Percentiles rank a stretch among this genome's conserved stretches.
Evolutionary conservation across 2,113 vertebrate species (phyloP).

Genomic region (Thinocorus orbignyianus): DNA sequence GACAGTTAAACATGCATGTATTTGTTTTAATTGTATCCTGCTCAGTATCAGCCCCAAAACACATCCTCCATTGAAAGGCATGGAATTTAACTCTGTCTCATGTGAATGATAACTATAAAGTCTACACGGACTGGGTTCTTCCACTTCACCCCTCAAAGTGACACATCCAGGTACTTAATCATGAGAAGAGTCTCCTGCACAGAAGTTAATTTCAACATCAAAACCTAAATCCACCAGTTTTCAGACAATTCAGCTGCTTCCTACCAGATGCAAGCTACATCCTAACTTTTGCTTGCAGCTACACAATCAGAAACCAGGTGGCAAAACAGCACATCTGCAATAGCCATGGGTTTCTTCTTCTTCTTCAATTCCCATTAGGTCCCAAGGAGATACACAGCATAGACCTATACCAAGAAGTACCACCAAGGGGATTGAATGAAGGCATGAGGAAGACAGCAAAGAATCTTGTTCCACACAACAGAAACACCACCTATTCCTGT

Average conservation of each 20-base stretch:
- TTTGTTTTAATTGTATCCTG: neutral
- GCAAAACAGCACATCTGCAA: neutral
- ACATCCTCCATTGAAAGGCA: neutral
- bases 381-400: neutral
- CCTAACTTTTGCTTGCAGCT: neutral
- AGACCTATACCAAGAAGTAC: neutral
- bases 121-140: neutral
- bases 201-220: neutral
- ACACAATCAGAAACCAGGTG: neutral
- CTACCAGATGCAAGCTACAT: neutral
- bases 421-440: neutral
- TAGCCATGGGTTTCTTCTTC: accelerated
- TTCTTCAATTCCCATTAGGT: accelerated
- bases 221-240: neutral
- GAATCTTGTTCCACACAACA: neutral
- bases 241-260: neutral
- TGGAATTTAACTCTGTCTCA: neutral
- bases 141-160: neutral
- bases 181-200: neutral
- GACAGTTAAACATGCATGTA: neutral
- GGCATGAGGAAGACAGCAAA: neutral
- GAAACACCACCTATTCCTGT: neutral
- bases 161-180: neutral
- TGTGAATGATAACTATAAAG: neutral
- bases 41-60: neutral